Conservation (phyloP, 2,113 vertebrate genomes). For the Phylloscopus trochilus region DNA sequence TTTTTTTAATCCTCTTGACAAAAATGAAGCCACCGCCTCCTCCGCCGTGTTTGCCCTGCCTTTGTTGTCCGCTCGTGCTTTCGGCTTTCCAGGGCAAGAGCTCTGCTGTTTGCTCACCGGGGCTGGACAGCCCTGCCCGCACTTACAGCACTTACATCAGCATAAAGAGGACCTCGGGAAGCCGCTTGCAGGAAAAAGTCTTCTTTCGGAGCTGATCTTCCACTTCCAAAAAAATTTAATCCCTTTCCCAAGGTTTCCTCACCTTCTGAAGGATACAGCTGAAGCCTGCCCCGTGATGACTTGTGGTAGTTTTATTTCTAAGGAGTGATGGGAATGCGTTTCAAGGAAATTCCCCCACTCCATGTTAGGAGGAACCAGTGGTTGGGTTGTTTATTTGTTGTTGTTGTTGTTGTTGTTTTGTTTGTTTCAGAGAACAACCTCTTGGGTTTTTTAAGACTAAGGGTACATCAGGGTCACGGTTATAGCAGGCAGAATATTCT, state of each 20-base stretch:
- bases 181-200: neutral
- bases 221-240: neutral
- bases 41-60: neutral
- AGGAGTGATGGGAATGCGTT: neutral
- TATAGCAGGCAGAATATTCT: neutral
- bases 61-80: neutral
- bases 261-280: neutral
- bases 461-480: neutral
- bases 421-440: neutral
- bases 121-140: neutral
- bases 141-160: neutral
- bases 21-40: neutral
- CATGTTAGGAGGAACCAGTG: neutral
- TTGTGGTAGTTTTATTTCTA: neutral
- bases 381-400: too few species aligned
- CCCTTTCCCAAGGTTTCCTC: neutral
- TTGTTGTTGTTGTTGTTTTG: neutral
- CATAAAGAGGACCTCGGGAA: neutral
- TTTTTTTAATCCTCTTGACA: neutral
- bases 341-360: neutral
- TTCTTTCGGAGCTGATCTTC: neutral
- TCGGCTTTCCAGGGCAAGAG: neutral
- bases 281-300: accelerated
- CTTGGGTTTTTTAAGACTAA: neutral
- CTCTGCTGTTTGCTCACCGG: neutral